phyloP scores from a whole-genome alignment of 1,140 invertebrate species.

The Pogonomyrmex californicus region DNA sequence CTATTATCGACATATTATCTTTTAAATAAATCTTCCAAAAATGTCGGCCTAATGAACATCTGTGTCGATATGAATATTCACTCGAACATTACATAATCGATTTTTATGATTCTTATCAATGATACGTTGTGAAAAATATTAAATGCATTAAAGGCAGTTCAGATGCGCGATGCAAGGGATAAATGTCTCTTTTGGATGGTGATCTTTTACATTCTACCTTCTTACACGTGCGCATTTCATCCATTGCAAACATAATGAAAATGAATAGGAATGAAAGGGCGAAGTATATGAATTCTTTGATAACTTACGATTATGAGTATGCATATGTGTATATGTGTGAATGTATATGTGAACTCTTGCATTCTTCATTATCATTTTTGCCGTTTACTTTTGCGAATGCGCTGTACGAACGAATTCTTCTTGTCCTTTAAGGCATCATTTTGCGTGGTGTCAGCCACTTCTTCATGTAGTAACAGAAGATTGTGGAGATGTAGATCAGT shows the following conservation, averaged over 20 bases:
- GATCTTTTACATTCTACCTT: conserved; percentile 14
- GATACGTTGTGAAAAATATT: conserved; percentile 14
- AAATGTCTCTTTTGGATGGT: conserved; percentile 1
- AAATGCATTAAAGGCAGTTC: conserved; percentile 30
- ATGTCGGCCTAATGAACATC: conserved; percentile 12
- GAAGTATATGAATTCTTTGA: conserved; percentile 53
- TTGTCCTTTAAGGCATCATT: conserved; percentile 90
- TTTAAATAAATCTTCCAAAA: conserved; percentile 8
- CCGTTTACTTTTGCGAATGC: conserved; percentile 55
- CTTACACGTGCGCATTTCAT: neutral
- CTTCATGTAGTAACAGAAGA: conserved; percentile 96
- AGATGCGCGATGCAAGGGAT: neutral
- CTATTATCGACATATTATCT: conserved; percentile 43
- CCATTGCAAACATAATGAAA: conserved; percentile 47
- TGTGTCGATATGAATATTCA: neutral
- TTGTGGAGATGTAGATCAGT: conserved; percentile 95
- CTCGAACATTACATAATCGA: conserved; percentile 2
- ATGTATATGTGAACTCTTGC: conserved; percentile 47
- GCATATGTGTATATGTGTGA: conserved; percentile 66
- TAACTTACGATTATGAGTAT: conserved; percentile 51
- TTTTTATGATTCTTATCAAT: conserved; percentile 3
- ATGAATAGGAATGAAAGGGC: conserved; percentile 49
- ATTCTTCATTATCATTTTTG: conserved; percentile 43
- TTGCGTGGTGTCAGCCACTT: conserved; percentile 95
- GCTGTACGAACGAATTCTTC: conserved; percentile 12